Conservation (phyloP, 2,113 vertebrate species). For the Octodon degus region DNA sequence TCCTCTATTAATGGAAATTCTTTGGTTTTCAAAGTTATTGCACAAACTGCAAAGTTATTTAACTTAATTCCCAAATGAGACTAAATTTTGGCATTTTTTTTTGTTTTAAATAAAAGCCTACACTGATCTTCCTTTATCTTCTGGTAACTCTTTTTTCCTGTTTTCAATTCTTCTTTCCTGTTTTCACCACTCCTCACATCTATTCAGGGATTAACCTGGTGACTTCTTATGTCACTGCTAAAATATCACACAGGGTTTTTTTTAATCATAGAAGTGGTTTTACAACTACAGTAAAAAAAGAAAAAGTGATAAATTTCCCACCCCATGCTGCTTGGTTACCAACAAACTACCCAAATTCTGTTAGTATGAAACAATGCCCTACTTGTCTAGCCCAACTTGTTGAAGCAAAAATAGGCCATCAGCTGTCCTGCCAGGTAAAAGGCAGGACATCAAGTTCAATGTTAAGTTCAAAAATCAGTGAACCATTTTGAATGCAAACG, state of each 20-base stretch:
- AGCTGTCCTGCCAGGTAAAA: conserved; percentile 9
- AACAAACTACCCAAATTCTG: conserved; percentile 45
- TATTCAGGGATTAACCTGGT: conserved; percentile 74
- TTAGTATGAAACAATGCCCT: conserved; percentile 49
- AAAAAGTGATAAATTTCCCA: conserved; percentile 63
- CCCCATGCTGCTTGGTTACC: neutral
- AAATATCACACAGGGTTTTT: conserved; percentile 61
- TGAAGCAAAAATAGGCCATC: conserved; percentile 45
- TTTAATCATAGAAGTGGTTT: conserved; percentile 71
- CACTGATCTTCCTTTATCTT: neutral
- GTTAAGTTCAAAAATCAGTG: conserved; percentile 19
- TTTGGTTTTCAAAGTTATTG: conserved; percentile 33
- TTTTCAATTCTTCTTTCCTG: neutral
- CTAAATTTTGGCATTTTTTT: neutral
- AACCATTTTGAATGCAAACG: conserved; percentile 8
- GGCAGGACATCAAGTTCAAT: neutral
- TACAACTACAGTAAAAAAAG: conserved; percentile 68
- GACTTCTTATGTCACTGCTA: conserved; percentile 66
- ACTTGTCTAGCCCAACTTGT: conserved; percentile 56
- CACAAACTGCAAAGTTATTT: conserved; percentile 39
- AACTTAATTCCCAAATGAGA: conserved; percentile 8
- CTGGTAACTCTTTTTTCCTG: conserved; percentile 11
- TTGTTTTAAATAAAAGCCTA: conserved; percentile 18
- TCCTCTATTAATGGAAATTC: neutral
- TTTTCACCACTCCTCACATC: conserved; percentile 6